Percentiles rank a stretch among this genome's conserved stretches.
Evolutionary conservation across 2,797 vertebrate genomes (phyloP).

Genomic region (Melanotaenia maccullochi): DNA sequence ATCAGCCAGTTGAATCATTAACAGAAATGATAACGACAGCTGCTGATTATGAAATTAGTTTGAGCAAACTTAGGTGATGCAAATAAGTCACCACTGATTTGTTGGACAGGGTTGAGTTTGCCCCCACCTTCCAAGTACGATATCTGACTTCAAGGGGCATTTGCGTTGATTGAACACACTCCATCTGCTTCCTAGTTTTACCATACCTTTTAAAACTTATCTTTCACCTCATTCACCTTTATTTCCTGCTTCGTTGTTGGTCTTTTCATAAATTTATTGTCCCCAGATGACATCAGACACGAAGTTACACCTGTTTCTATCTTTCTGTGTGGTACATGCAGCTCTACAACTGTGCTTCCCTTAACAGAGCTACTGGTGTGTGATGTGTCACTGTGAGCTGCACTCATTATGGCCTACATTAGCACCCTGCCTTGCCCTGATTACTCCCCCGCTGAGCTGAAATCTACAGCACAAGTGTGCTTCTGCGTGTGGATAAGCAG

Average conservation of each 20-base stretch:
- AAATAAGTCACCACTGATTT: background rate
- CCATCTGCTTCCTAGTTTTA: background rate
- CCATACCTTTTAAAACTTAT: background rate
- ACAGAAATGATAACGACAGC: background rate
- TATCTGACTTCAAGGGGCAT: too few relatives aligned
- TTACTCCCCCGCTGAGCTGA: conserved; percentile 80
- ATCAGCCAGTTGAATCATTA: background rate
- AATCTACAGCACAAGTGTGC: conserved; percentile 58
- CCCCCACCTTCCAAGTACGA: too few relatives aligned
- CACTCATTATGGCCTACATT: conserved; percentile 83
- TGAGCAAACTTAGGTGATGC: background rate
- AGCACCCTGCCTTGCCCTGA: conserved; percentile 80
- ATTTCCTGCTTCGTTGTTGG: conserved; percentile 12
- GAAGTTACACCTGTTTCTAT: conserved; percentile 55
- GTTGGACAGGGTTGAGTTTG: too few relatives aligned
- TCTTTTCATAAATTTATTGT: conserved; percentile 38
- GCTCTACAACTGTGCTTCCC: conserved; percentile 52
- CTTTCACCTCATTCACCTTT: background rate
- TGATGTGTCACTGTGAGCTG: conserved; percentile 72
- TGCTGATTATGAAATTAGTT: background rate
- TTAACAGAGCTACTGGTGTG: conserved; percentile 55
- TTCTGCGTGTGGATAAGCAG: conserved; percentile 12
- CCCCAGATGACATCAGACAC: conserved; percentile 46
- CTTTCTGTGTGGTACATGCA: conserved; percentile 45
- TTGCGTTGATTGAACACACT: too few relatives aligned